Evolutionary conservation across 1,140 invertebrate genomes (phyloP).

Genomic region (Microplitis demolitor): DNA sequence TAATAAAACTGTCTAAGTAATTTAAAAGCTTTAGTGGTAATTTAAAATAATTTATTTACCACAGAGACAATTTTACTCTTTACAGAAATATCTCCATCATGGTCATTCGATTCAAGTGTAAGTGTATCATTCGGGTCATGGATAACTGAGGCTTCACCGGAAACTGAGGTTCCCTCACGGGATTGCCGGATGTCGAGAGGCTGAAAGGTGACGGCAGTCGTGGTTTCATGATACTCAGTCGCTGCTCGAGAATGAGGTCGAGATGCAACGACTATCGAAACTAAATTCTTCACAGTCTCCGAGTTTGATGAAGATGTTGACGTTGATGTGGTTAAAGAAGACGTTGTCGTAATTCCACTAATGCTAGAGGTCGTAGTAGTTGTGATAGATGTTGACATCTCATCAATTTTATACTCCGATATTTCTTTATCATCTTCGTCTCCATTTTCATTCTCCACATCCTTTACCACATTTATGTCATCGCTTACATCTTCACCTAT

Average conservation of each 20-base stretch:
- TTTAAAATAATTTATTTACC: neutral
- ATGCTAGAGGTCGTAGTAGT: neutral
- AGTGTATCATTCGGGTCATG: neutral
- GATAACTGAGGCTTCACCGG: neutral
- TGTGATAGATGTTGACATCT: neutral
- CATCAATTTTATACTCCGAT: neutral
- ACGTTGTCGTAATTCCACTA: no score
- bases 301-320: neutral
- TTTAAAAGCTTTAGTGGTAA: neutral
- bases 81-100: neutral
- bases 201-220: conserved; percentile 18
- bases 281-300: conserved; percentile 9
- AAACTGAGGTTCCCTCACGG: conserved; percentile 4
- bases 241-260: conserved; percentile 25
- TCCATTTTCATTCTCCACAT: neutral
- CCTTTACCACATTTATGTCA: no score
- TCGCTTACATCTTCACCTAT: neutral
- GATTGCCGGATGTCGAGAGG: conserved; percentile 20
- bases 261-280: conserved; percentile 20
- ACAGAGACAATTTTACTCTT: conserved; percentile 5
- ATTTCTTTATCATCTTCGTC: neutral
- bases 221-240: conserved; percentile 23
- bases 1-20: neutral
- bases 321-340: no score
- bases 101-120: neutral